These are phyloP conservation scores for Caenorhabditis uteleia DNA, from an alignment of 2,888 invertebrate species.

Conservation along the genomic window DNA sequence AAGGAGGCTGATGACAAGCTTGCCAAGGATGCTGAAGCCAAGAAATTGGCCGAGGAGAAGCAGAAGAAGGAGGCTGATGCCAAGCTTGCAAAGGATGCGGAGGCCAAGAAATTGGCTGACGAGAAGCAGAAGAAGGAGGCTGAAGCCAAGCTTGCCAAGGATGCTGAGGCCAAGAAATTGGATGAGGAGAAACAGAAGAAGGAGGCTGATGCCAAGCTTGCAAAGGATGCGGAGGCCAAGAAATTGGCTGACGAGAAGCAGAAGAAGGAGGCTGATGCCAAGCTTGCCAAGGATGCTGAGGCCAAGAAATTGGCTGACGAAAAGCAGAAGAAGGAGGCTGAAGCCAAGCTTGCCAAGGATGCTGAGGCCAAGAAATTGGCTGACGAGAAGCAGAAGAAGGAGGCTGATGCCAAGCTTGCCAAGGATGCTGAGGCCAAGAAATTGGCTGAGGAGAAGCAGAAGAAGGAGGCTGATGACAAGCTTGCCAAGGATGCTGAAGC, in stretches of 20 bases:
- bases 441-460: background rate
- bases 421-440: background rate
- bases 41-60: slow-evolving; percentile 3
- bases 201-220: slow-evolving; percentile 6
- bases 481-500: slow-evolving; percentile 9
- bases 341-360: background rate
- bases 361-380: slow-evolving; percentile 8
- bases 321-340: slow-evolving; percentile 10
- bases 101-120: slow-evolving; percentile 7
- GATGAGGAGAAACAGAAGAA: slow-evolving; percentile 2
- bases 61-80: slow-evolving; percentile 14
- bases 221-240: background rate
- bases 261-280: slow-evolving; percentile 14
- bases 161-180: slow-evolving; percentile 7
- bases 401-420: slow-evolving; percentile 3
- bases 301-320: slow-evolving; percentile 6
- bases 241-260: slow-evolving; percentile 4
- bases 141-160: slow-evolving; percentile 2
- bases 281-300: background rate
- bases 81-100: slow-evolving; percentile 4
- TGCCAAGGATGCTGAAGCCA: slow-evolving; percentile 3
- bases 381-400: slow-evolving; percentile 3
- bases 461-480: slow-evolving; percentile 5
- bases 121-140: slow-evolving; percentile 8
- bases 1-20: slow-evolving; percentile 13